Conservation (phyloP, 53 echinoderm and acorn worm species). For the Hippasteria phrygiana region DNA sequence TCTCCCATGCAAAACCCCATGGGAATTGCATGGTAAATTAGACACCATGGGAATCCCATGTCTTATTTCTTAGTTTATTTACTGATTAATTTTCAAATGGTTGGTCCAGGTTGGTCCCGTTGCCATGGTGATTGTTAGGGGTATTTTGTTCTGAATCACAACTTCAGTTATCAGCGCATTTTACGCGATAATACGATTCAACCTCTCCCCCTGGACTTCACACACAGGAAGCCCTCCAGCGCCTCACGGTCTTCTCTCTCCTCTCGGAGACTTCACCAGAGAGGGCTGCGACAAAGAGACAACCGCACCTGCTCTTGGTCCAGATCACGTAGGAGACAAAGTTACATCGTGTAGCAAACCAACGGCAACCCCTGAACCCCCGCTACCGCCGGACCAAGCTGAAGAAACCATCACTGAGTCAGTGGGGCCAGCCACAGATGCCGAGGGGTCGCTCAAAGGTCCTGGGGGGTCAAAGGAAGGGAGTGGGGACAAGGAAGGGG, state of each 20-base stretch:
- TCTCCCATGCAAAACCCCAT: too few relatives aligned
- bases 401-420: background rate
- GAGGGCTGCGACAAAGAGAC: background rate
- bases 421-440: too few relatives aligned
- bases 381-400: background rate
- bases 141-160: too few relatives aligned
- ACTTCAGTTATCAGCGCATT: too few relatives aligned
- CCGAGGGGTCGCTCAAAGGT: too few relatives aligned
- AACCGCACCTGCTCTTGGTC: background rate
- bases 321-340: background rate
- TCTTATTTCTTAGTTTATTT: too few relatives aligned
- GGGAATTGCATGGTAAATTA: too few relatives aligned
- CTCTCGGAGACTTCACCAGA: constrained; percentile 51
- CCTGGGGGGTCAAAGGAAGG: background rate
- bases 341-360: background rate
- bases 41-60: too few relatives aligned
- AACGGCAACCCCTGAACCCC: background rate
- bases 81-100: too few relatives aligned
- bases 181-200: too few relatives aligned
- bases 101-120: too few relatives aligned
- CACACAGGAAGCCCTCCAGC: constrained; percentile 29
- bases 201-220: background rate
- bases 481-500: constrained; percentile 12
- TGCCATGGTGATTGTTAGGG: too few relatives aligned
- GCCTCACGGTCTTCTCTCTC: constrained; percentile 23